phyloP scores from a whole-genome alignment of 2,113 vertebrate genomes.

The Siphamia tubifer region DNA sequence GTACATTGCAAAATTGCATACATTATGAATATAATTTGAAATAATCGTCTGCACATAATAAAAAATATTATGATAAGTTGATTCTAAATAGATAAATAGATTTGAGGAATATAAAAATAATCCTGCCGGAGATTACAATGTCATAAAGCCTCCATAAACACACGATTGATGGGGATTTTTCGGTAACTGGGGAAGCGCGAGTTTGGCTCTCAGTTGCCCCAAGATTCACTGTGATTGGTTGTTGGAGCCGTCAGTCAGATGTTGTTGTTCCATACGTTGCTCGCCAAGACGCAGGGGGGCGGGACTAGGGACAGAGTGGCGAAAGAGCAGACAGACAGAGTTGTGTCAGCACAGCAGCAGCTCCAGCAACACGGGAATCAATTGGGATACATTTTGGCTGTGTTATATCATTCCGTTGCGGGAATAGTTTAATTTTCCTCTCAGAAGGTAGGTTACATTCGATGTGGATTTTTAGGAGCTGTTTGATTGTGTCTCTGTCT shows the following conservation, averaged over 20 bases:
- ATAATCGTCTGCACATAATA: too few species aligned
- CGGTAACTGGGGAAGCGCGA: background rate
- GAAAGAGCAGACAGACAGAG: conserved; percentile 41
- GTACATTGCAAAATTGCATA: too few species aligned
- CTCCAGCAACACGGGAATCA: conserved; percentile 53
- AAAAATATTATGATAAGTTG: background rate
- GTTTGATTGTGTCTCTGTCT: background rate
- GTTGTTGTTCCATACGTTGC: background rate
- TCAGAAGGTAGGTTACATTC: conserved; percentile 62
- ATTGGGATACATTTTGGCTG: conserved; percentile 41
- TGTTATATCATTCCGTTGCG: conserved; percentile 43
- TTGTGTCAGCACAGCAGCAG: conserved; percentile 52
- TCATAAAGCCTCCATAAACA: background rate
- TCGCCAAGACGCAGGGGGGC: conserved; percentile 25
- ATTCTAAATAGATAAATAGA: background rate
- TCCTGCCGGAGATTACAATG: background rate
- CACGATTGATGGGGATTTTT: conserved; percentile 2
- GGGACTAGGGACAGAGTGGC: conserved; percentile 21
- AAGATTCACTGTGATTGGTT: conserved; percentile 30
- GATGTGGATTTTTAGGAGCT: background rate
- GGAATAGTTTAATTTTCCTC: conserved; percentile 55
- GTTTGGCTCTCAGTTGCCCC: background rate
- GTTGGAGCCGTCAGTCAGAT: background rate
- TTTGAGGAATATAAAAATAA: background rate
- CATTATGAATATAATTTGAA: too few species aligned